Evolutionary conservation across 2,888 invertebrate species (phyloP).

Genomic region (Zaprionus lineosus): DNA sequence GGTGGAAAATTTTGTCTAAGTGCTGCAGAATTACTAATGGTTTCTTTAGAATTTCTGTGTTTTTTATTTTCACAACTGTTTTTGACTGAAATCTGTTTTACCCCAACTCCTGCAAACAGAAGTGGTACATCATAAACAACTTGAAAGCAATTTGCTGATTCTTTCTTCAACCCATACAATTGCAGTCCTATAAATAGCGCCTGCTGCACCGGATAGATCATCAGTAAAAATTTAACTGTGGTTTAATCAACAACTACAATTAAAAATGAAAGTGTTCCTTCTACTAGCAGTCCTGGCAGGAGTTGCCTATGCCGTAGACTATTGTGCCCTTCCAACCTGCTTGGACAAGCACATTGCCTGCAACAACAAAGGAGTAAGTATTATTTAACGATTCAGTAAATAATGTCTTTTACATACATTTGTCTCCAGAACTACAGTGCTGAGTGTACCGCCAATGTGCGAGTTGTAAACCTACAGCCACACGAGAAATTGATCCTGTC

Average conservation of each 20-base stretch:
- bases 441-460: constrained; percentile 47
- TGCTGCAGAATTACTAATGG: too few species aligned
- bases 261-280: too few species aligned
- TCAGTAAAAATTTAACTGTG: constrained; percentile 8
- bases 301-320: constrained; percentile 30
- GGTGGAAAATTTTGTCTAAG: too few species aligned
- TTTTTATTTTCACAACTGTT: too few species aligned
- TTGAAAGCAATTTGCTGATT: too few species aligned
- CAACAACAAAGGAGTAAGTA: constrained; percentile 58
- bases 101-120: too few species aligned
- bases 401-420: background rate
- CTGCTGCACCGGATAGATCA: background rate
- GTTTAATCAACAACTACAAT: background rate
- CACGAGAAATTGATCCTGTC: constrained; percentile 48
- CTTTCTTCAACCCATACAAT: too few species aligned
- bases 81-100: too few species aligned
- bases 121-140: too few species aligned
- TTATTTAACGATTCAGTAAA: background rate
- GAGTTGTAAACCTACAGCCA: constrained; percentile 25
- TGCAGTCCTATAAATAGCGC: constrained; percentile 16
- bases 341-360: constrained; percentile 62
- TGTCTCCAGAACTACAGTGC: constrained; percentile 42
- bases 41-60: too few species aligned
- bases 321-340: constrained; percentile 57
- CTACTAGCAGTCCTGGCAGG: constrained; percentile 14